Base-by-base conservation (phyloP, 2,797 vertebrate genomes). In the Poecilia wingei region DNA sequence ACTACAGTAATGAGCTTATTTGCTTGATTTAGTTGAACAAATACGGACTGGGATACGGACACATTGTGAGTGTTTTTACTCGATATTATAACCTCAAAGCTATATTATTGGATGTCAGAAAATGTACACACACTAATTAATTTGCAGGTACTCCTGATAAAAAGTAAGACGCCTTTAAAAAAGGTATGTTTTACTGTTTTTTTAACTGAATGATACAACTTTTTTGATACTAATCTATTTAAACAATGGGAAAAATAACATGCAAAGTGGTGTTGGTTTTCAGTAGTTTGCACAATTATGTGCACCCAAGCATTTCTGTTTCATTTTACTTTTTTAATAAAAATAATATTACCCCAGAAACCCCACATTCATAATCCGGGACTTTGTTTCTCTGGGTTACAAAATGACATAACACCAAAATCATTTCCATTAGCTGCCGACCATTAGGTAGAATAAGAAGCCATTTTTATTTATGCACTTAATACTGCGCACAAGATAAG, bases 1-100 rank as follows among this genome's bases (percentile, higher is more conserved):
- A 73, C 61, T 46, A 45, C 33, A 4, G 49, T 79, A 83, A 87
- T 84, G 77, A 87, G 85, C 39, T 68, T 75, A 84, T 88, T 79
- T 84, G 72, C 74, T 75, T 71, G 43, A 70, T n/a, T 70, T 47
- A 43, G 33, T 75, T 73, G 64, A 81, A 39, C 77, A 77, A 79
- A 85, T 72, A 47, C n/a, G 1, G 72, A 36, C 51, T 13, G 12
- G 14, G 16, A 66, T 9, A 70, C 61, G 53, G 61, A 46, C 33
- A 18, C 79, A 70, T 36, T 3, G 41, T 80, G 16, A 68, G 8
- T 9, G 13, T 68, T 77, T 77, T 36, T 55, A 69, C 70, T 57
- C 66, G 53, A 36, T 69, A 68, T 70, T 78, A 51, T 39, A 70
- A 75, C 53, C 55, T 12, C 69, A 55, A 53, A n/a, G 49, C 75